Conservation (phyloP, 2,888 invertebrate genomes). For the Lasioglossum leucozonium region DNA sequence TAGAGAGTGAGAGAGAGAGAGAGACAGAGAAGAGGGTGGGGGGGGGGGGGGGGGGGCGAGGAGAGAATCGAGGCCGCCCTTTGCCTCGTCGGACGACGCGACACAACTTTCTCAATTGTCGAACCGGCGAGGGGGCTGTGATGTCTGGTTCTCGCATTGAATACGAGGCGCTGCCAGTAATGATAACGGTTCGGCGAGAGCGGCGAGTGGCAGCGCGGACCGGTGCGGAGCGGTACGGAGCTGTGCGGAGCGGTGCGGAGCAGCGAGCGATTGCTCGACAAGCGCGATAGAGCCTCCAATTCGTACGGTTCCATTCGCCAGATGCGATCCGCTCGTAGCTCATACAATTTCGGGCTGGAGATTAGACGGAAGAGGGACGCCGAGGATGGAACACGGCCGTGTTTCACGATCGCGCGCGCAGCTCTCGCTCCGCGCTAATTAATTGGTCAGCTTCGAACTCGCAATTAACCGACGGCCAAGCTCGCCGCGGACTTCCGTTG, state of each 20-base stretch:
- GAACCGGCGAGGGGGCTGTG: not conserved
- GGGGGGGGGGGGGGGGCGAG: too few species aligned
- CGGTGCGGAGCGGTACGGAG: not conserved
- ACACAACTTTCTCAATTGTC: constrained; percentile 69
- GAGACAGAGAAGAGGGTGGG: too few species aligned
- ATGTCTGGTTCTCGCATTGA: constrained; percentile 23
- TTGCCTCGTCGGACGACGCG: constrained; percentile 45
- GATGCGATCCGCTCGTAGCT: constrained; percentile 65
- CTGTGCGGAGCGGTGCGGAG: not conserved
- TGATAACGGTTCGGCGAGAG: constrained; percentile 60
- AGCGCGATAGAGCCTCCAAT: constrained; percentile 60
- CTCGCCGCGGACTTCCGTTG: constrained; percentile 18
- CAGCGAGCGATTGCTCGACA: constrained; percentile 49
- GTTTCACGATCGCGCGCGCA: constrained; percentile 20
- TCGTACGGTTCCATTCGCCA: constrained; percentile 60
- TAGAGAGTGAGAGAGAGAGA: not conserved
- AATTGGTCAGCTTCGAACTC: constrained; percentile 52
- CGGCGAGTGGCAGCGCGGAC: not conserved
- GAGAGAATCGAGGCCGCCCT: constrained; percentile 32
- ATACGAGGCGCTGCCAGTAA: constrained; percentile 45
- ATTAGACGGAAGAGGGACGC: constrained; percentile 35
- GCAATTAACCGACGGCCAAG: constrained; percentile 35
- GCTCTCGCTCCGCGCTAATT: constrained; percentile 40
- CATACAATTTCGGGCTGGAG: constrained; percentile 47
- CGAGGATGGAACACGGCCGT: constrained; percentile 29